These are phyloP conservation scores for Chrysoperla carnea DNA, from an alignment of 1,140 invertebrate species.

Conservation along the genomic window DNA sequence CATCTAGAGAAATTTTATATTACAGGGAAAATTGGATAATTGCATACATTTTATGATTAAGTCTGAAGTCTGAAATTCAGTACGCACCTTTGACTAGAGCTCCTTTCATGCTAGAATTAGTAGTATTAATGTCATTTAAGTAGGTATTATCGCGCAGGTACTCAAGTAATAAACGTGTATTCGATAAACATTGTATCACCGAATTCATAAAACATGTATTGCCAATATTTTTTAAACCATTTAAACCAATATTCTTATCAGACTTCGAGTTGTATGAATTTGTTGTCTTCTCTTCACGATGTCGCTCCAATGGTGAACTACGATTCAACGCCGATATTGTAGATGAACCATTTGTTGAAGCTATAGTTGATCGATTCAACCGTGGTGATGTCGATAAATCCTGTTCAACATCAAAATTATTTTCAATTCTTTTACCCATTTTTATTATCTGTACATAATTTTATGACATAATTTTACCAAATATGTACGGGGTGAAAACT, in stretches of 20 bases:
- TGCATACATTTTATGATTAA: too few species aligned
- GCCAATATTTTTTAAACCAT: conserved; percentile 80
- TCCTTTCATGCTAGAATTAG: conserved; percentile 65
- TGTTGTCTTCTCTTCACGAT: background rate
- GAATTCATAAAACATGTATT: conserved; percentile 98
- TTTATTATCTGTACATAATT: background rate
- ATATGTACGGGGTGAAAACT: too few species aligned
- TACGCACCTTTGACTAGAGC: conserved; percentile 46
- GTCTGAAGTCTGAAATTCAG: too few species aligned
- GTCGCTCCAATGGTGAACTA: background rate
- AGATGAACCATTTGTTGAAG: background rate
- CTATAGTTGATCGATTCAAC: background rate
- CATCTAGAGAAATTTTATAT: too few species aligned
- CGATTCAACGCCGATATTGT: background rate
- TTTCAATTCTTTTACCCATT: background rate
- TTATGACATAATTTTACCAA: background rate
- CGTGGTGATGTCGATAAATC: conserved; percentile 3
- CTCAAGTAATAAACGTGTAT: conserved; percentile 63
- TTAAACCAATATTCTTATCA: conserved; percentile 37
- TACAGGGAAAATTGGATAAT: too few species aligned
- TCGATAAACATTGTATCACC: conserved; percentile 84
- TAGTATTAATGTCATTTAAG: conserved; percentile 52
- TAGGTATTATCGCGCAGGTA: conserved; percentile 51
- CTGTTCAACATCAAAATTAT: background rate
- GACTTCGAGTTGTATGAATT: background rate